These are phyloP conservation scores for Eonycteris spelaea DNA, from an alignment of 2,113 vertebrate species.

Conservation along the genomic window DNA sequence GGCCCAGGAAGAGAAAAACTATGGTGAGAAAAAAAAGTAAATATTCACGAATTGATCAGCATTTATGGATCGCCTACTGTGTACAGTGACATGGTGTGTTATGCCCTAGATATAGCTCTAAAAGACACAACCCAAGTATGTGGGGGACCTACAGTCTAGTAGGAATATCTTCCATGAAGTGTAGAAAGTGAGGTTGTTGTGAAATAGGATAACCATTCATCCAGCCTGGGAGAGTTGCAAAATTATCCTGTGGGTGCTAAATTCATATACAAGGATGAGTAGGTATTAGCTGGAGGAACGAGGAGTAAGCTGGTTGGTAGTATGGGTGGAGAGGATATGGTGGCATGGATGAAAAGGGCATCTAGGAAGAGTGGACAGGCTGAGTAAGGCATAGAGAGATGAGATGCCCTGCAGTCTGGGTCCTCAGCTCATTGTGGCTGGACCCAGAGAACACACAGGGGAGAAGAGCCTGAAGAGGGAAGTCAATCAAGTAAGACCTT, in stretches of 20 bases:
- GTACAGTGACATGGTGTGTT: not conserved
- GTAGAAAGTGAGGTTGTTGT: not conserved
- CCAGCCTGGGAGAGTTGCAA: not conserved
- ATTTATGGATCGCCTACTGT: not conserved
- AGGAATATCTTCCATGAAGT: not conserved
- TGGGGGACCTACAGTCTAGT: not conserved
- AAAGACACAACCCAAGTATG: not conserved
- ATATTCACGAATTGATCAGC: not conserved
- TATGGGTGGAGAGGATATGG: not conserved
- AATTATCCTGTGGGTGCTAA: not conserved
- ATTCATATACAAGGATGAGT: not conserved
- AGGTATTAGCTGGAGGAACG: too few relatives aligned
- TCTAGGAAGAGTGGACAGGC: not conserved
- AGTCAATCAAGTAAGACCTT: not conserved
- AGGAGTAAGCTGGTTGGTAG: too few relatives aligned
- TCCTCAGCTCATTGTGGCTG: too few relatives aligned
- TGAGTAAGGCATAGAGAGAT: not conserved
- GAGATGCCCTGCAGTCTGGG: accelerated
- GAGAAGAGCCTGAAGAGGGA: not conserved
- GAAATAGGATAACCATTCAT: not conserved
- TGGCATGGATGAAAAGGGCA: not conserved
- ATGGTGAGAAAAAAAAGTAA: not conserved
- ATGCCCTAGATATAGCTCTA: not conserved
- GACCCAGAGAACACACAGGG: too few relatives aligned
- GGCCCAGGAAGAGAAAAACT: not conserved